Evolutionary conservation across 2,888 invertebrate genomes (phyloP), one percentile per base, ranked within the genome.

Genomic region (Athalia circularis): DNA sequence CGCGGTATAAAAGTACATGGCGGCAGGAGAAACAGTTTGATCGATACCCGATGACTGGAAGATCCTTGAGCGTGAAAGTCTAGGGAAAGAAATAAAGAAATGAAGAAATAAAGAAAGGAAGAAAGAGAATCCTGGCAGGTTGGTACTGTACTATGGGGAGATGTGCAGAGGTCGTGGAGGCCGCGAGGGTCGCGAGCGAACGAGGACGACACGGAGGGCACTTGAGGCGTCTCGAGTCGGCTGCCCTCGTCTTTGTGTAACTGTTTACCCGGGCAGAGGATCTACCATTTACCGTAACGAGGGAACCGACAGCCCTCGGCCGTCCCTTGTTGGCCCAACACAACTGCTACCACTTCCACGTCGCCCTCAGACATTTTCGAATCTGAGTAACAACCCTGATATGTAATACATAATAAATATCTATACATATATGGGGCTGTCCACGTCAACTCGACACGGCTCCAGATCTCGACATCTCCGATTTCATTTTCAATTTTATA

Each of bases 221-320:
- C 75, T 61, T 50, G 62, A 84, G 85, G 80, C 83, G 87, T 88
- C 88, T 88, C 87, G 85, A 88, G 88, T 84, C 84, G 83, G 80
- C 84, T 84, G 84, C 84, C 84, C 86, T 87, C 85, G 83, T 86
- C 87, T 86, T 86, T 87, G 86, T 85, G 81, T 81, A 83, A 87
- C 86, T 88, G 87, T 88, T 89, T 89, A 86, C 85, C 82, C 84
- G 84, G 85, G 86, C 86, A 86, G 84, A 86, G 87, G 85, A 86
- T 86, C 84, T 85, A 85, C 86, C 88, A 87, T 89, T 89, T 89
- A 87, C 86, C 87, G 86, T 89, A 89, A 89, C 88, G 88, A 88
- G 88, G 84, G 83, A 84, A 87, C 85, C 83, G 84, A 80, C 85
- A 85, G 84, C 83, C 48, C 57, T 47, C 54, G 48, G 48, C 48